These are phyloP conservation scores for Labia minor DNA, from an alignment of 2,888 invertebrate genomes.

Conservation along the genomic window DNA sequence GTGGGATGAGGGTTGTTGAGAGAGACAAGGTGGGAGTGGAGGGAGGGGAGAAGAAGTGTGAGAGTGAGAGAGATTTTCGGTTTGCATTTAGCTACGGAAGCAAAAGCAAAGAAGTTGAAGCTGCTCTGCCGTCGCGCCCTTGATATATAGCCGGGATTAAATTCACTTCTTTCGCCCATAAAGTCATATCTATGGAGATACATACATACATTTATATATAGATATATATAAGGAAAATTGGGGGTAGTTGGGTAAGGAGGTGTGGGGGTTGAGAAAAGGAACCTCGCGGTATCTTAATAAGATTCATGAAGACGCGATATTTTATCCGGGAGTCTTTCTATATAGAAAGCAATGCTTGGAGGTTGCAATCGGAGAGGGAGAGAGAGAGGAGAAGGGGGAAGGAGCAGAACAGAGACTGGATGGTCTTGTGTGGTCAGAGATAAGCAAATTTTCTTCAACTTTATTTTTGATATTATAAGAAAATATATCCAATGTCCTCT, in stretches of 20 bases:
- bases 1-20: too few species aligned
- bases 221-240: not conserved
- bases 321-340: constrained; percentile 51
- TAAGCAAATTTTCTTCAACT: constrained; percentile 20
- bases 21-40: too few species aligned
- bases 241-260: too few species aligned
- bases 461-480: constrained; percentile 8
- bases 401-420: constrained; percentile 32
- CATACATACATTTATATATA: not conserved
- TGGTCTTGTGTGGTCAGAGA: constrained; percentile 21
- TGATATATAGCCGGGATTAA: constrained; percentile 5
- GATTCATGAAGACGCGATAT: constrained; percentile 75
- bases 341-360: not conserved
- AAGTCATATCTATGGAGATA: not conserved
- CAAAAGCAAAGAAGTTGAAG: not conserved
- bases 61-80: not conserved
- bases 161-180: constrained; percentile 13
- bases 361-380: not conserved
- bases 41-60: too few species aligned
- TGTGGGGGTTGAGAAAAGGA: not conserved
- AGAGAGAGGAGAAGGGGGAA: not conserved
- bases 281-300: constrained; percentile 54
- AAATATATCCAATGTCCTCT: constrained; percentile 14
- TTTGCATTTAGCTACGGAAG: constrained; percentile 13
- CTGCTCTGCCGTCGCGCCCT: not conserved